Evolutionary conservation across 2,888 invertebrate genomes (phyloP), one percentile per base, ranked within the genome.

Genomic region (Drosophila gaucha): DNA sequence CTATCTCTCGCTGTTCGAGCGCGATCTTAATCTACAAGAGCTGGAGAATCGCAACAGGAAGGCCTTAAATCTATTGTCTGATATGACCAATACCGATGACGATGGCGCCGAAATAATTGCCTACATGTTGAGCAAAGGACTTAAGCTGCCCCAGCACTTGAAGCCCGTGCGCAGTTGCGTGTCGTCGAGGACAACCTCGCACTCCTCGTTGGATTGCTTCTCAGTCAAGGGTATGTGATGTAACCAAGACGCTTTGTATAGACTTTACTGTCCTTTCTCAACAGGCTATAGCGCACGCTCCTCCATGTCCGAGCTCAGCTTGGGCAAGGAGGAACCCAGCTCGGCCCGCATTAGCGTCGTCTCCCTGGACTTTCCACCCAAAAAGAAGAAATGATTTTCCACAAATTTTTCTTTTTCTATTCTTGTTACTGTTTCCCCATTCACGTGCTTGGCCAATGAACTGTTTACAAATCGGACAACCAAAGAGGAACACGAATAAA

Each of bases 41-140:
- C 77, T 94, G n/a, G 93, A 93, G 83, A 93, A 94, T 64, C 92
- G 93, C 14, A 95, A 95, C 80, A 92, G 92, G 20, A 90, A 91
- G 44, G 93, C 92, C 0, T 85, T 94, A 2, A 93, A 94, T 75
- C 92, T 93, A 44, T 85, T 95, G 10, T 90, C 92, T 0, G 94
- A 94, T 80, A 91, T 94, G 70, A 90, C 91, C 1, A 89, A 89
- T 22, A 82, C 65, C 9, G 70, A 84, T 18, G 84, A 80, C 9
- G 67, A 90, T 44, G 90, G 90, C 0, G 86, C 90, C 1, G 78
- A 89, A 22, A 87, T 91, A 9, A 83, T 90, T 1, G 77, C 85
- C 22, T 71, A 85, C 30, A 77, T 92, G 54, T 75, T 89, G 18
- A 86, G 89, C 24, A 90, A 90, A 31, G 91, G 91, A 1, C 22